A percentile compares a stretch with the other conserved stretches of the same genome.
These are phyloP conservation scores for Diabrotica undecimpunctata DNA, from an alignment of 1,140 invertebrate species.

Conservation along the genomic window DNA sequence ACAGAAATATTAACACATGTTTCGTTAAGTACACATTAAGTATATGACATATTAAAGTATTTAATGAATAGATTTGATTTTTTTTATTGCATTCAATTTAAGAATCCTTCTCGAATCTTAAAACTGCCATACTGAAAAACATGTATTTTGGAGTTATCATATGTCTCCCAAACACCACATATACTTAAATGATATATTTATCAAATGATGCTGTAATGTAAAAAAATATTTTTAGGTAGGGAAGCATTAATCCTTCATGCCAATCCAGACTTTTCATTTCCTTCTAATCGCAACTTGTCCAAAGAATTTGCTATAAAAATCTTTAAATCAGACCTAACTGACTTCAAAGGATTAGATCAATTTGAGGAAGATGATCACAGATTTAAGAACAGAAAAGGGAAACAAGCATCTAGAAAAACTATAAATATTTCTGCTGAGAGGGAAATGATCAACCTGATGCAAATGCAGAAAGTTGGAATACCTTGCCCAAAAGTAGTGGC, in stretches of 20 bases:
- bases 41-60: no score
- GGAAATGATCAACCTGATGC: constrained; percentile 81
- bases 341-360: constrained; percentile 84
- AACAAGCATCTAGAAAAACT: constrained; percentile 76
- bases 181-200: no score
- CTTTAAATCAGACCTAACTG: constrained; percentile 87
- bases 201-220: no score
- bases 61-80: no score
- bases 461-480: constrained; percentile 65
- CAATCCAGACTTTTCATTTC: constrained; percentile 50
- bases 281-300: constrained; percentile 39
- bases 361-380: constrained; percentile 88
- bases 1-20: no score
- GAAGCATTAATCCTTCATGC: constrained; percentile 82
- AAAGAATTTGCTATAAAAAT: constrained; percentile 83
- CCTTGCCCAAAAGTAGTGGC: constrained; percentile 77
- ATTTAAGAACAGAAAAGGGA: constrained; percentile 62
- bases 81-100: no score
- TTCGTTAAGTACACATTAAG: no score
- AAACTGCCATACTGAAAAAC: no score
- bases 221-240: constrained; percentile 74
- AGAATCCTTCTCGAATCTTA: no score
- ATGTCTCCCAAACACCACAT: no score
- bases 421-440: constrained; percentile 92
- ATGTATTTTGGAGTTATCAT: no score